Evolutionary conservation across 2,888 invertebrate genomes (phyloP).

Genomic region (Zeuzera pyrina): DNA sequence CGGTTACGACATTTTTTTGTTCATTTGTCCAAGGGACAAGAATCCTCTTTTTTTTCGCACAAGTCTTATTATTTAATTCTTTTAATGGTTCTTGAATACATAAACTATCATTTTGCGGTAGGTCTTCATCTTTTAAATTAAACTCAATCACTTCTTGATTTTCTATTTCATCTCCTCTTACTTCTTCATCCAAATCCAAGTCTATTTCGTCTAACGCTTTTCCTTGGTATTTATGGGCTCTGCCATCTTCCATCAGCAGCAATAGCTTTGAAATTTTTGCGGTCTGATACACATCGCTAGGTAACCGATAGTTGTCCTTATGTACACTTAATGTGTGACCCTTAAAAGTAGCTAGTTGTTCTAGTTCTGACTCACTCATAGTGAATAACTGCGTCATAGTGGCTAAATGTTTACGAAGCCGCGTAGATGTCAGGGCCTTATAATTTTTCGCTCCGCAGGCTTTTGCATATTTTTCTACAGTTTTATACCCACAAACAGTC

Average conservation of each 20-base stretch:
- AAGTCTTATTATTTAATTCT: too few species aligned
- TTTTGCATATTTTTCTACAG: slow-evolving; percentile 5
- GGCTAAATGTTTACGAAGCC: slow-evolving; percentile 8
- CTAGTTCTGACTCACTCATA: slow-evolving; percentile 5
- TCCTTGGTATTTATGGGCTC: slow-evolving; percentile 8
- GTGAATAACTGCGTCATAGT: slow-evolving; percentile 6
- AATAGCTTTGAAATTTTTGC: slow-evolving; percentile 1
- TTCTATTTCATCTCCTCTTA: slow-evolving; percentile 6
- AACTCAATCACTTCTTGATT: slow-evolving; percentile 6
- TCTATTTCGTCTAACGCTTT: slow-evolving; percentile 8
- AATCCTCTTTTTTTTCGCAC: too few species aligned
- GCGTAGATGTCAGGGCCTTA: slow-evolving; percentile 7
- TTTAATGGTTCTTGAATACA: too few species aligned
- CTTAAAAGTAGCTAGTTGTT: slow-evolving; percentile 7
- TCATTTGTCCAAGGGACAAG: too few species aligned
- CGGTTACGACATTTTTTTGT: too few species aligned
- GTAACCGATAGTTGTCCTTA: neutral
- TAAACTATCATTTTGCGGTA: too few species aligned
- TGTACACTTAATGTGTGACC: slow-evolving; percentile 1
- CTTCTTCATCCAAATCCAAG: slow-evolving; percentile 9
- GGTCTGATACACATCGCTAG: slow-evolving; percentile 7
- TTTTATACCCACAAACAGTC: slow-evolving; percentile 8
- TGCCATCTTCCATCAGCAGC: slow-evolving; percentile 4
- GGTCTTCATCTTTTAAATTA: too few species aligned
- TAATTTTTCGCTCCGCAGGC: slow-evolving; percentile 6